Percentiles rank a stretch among this genome's conserved stretches.
These are phyloP conservation scores for Rhinella marina DNA, from an alignment of 2,797 vertebrate genomes.

Conservation along the genomic window DNA sequence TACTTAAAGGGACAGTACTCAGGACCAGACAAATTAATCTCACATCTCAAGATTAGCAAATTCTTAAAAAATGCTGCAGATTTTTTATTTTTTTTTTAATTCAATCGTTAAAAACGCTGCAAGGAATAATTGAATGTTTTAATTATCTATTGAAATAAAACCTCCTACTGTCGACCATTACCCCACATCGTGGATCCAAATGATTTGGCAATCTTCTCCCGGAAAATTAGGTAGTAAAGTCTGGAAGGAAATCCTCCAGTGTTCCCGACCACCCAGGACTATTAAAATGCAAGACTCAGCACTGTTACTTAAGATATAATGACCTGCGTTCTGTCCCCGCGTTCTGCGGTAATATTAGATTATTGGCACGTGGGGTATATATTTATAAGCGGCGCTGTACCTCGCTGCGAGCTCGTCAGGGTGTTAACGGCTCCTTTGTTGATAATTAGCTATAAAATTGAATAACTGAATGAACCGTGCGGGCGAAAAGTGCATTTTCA, in stretches of 20 bases:
- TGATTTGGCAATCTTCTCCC: constrained; percentile 36
- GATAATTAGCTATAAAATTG: constrained; percentile 44
- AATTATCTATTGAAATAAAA: constrained; percentile 29
- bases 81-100: constrained; percentile 8
- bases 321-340: constrained; percentile 12
- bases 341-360: constrained; percentile 35
- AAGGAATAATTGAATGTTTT: constrained; percentile 47
- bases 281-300: constrained; percentile 34
- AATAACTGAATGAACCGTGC: constrained; percentile 16
- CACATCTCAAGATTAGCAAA: neutral
- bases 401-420: constrained; percentile 32
- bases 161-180: constrained; percentile 15
- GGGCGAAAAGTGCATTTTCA: constrained; percentile 40
- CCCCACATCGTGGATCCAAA: constrained; percentile 8
- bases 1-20: too few relatives aligned
- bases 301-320: constrained; percentile 27
- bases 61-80: neutral
- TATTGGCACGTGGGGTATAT: constrained; percentile 43
- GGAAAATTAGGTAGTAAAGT: constrained; percentile 8
- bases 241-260: neutral
- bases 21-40: neutral
- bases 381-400: constrained; percentile 25
- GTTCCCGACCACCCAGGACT: neutral
- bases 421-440: constrained; percentile 35
- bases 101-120: constrained; percentile 20